These are phyloP conservation scores for Philaenus spumarius DNA, from an alignment of 1,140 invertebrate species.

Conservation along the genomic window DNA sequence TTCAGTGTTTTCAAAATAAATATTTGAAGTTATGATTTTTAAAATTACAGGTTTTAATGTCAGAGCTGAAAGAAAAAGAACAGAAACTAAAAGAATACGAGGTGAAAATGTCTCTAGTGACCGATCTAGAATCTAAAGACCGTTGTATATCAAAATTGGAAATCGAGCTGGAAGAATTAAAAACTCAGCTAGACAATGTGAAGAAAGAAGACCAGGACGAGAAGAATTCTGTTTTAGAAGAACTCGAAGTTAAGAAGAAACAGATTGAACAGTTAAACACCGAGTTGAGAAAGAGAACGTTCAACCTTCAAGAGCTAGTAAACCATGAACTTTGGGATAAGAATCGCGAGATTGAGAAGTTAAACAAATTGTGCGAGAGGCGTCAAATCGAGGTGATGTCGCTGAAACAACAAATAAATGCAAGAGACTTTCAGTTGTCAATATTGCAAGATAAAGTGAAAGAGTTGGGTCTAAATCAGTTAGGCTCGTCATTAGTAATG, in stretches of 20 bases:
- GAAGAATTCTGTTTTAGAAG: conserved; percentile 14
- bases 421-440: conserved; percentile 36
- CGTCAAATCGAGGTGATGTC: conserved; percentile 34
- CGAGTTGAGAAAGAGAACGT: conserved; percentile 53
- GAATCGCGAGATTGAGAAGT: conserved; percentile 60
- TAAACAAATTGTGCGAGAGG: conserved; percentile 38
- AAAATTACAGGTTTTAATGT: too few relatives aligned
- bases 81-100: too few relatives aligned
- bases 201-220: neutral
- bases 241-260: conserved; percentile 43
- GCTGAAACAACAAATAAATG: conserved; percentile 33
- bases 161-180: neutral
- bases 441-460: conserved; percentile 36
- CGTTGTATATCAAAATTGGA: too few relatives aligned
- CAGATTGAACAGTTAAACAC: conserved; percentile 48
- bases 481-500: conserved; percentile 23
- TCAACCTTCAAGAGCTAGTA: conserved; percentile 52
- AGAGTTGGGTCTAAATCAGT: conserved; percentile 28
- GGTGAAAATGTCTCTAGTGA: too few relatives aligned
- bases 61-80: too few relatives aligned
- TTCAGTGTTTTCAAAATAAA: too few relatives aligned
- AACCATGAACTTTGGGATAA: conserved; percentile 64
- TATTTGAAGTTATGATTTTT: too few relatives aligned
- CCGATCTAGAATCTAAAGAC: too few relatives aligned
- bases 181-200: neutral